phyloP scores from a whole-genome alignment of 2,113 vertebrate genomes.

The Beaufortia kweichowensis region DNA sequence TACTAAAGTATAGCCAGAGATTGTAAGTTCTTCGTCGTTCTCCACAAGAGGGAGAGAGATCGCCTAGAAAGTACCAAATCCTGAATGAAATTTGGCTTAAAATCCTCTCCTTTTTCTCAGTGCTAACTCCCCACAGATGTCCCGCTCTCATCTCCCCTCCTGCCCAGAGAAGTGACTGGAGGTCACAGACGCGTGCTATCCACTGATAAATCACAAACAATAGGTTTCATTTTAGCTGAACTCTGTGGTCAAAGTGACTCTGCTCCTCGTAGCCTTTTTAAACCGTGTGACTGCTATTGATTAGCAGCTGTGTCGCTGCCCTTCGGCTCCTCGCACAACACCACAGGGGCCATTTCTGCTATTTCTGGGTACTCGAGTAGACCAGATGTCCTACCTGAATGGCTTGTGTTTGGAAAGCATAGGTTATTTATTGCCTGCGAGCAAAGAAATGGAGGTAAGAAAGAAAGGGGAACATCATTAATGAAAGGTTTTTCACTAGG shows the following conservation, averaged over 20 bases:
- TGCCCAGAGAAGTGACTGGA: slow-evolving; percentile 21
- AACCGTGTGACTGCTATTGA: slow-evolving; percentile 30
- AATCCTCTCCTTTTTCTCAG: slow-evolving; percentile 2
- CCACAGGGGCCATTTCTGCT: not conserved
- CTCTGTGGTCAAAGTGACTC: slow-evolving; percentile 10
- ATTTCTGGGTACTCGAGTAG: slow-evolving; percentile 15
- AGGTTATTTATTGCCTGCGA: slow-evolving; percentile 22
- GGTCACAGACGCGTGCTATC: not conserved
- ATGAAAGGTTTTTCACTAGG: not conserved
- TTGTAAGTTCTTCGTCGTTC: not conserved
- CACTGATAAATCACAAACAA: slow-evolving; percentile 31
- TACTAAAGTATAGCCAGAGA: not conserved
- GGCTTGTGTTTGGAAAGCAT: slow-evolving; percentile 11
- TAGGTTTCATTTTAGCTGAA: slow-evolving; percentile 1
- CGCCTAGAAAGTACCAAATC: slow-evolving; percentile 11
- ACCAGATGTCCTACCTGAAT: slow-evolving; percentile 9
- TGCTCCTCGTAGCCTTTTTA: slow-evolving; percentile 10
- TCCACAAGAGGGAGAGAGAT: slow-evolving; percentile 35
- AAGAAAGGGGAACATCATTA: slow-evolving; percentile 22
- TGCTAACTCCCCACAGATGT: slow-evolving; percentile 37
- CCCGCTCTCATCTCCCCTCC: slow-evolving; percentile 10
- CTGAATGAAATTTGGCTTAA: slow-evolving; percentile 22
- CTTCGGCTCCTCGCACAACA: slow-evolving; percentile 18
- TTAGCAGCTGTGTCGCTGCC: slow-evolving; percentile 29
- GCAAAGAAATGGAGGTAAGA: not conserved